Percentiles rank a stretch among this genome's conserved stretches.
phyloP scores from a whole-genome alignment of 2,888 invertebrate genomes.

The Leistus spinibarbis region DNA sequence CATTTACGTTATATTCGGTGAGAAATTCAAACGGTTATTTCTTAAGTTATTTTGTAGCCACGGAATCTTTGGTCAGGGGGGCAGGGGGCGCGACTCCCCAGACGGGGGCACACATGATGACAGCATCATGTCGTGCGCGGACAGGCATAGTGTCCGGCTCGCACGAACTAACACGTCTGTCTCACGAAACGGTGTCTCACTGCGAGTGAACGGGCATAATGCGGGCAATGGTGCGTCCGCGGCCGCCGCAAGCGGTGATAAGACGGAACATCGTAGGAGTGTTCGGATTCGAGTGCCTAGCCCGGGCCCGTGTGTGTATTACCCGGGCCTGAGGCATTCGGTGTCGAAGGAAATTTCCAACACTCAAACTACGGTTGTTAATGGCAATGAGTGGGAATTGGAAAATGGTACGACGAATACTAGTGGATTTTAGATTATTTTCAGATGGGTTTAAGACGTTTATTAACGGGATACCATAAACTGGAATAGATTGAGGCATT shows the following conservation, averaged over 20 bases:
- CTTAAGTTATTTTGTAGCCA: slow-evolving; percentile 77
- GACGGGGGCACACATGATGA: slow-evolving; percentile 80
- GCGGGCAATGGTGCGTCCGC: slow-evolving; percentile 34
- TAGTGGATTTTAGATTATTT: slow-evolving; percentile 18
- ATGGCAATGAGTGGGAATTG: slow-evolving; percentile 18
- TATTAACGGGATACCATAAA: not conserved
- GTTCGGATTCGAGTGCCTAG: slow-evolving; percentile 52
- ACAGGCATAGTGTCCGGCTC: slow-evolving; percentile 72
- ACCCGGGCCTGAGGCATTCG: slow-evolving; percentile 56
- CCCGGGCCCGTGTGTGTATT: slow-evolving; percentile 63
- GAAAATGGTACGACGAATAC: slow-evolving; percentile 14
- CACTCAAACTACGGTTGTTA: slow-evolving; percentile 50
- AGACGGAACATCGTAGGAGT: slow-evolving; percentile 42
- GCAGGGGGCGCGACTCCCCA: slow-evolving; percentile 68
- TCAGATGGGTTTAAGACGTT: not conserved
- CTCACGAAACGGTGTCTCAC: slow-evolving; percentile 53
- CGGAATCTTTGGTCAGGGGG: slow-evolving; percentile 55
- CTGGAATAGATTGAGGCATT: too few species aligned
- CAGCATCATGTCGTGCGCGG: slow-evolving; percentile 81
- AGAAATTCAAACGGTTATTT: slow-evolving; percentile 91
- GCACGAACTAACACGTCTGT: slow-evolving; percentile 61
- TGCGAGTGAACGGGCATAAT: slow-evolving; percentile 49
- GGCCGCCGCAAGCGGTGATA: slow-evolving; percentile 46
- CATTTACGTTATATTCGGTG: slow-evolving; percentile 97
- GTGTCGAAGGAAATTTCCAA: slow-evolving; percentile 49